Base-by-base conservation (phyloP, 1,140 invertebrate species). In the Geopemphigus sp. region DNA sequence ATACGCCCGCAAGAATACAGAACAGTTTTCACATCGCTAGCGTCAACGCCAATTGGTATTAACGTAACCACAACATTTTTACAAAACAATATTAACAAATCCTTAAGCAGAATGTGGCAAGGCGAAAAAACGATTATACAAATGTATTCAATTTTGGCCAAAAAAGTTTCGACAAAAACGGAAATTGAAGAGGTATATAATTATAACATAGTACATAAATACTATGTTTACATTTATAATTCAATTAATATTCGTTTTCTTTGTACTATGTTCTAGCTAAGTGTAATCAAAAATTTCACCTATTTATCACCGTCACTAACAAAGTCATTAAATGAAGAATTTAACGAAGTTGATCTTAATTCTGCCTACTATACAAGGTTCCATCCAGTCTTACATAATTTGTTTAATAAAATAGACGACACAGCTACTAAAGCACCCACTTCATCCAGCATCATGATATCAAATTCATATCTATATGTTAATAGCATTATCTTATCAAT, bases 141-240 rank as follows among this genome's bases (percentile, higher is more conserved):
- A 11, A 78, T 63, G 22, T 78, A 50, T 10, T 59, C 39, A n/a
- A 26, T 22, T 17, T 78, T 78, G 15, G 74, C 56, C 19, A 45
- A 29, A 17, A 63, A 11, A 24, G 74, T 47, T n/a, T n/a, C 74
- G 26, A 78, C 57, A 12, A 17, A 0, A 5, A 26, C 15, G 2
- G 74, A 78, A 78, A 78, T 78, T 26, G 19, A 78, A 50, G 32
- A 78, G 74, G 74, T 74, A 74, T 59, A 57, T 22, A 57, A 15
- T 5, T 6, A 15, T 59, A 6, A 26, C 39, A 6, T 50, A 8
- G 12, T 14, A 1, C 0, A 47, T 45, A n/a, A n/a, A n/a, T n/a
- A n/a, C n/a, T n/a, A n/a, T 70, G 45, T 19, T 10, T 10, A 66
- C n/a, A 70, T 17, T 5, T 39, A 39, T n/a, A n/a, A 14, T 66